Percentiles rank a stretch among this genome's conserved stretches.
Conservation (phyloP, 2,888 invertebrate species). For the Plebejus melissa region DNA sequence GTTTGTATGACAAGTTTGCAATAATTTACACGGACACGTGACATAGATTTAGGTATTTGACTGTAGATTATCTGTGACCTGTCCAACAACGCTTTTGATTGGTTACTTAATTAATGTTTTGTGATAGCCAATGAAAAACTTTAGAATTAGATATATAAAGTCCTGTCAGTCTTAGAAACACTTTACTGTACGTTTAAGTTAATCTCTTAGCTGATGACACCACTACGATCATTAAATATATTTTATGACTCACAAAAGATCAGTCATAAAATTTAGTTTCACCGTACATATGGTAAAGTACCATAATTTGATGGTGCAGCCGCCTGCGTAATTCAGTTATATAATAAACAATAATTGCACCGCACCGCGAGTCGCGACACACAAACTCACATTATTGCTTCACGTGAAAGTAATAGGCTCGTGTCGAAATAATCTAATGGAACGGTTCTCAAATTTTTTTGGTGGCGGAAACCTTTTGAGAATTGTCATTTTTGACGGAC, state of each 20-base stretch:
- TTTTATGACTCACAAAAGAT: background rate
- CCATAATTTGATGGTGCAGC: slow-evolving; percentile 1
- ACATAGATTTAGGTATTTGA: background rate
- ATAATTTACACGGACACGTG: background rate
- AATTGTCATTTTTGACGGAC: no score
- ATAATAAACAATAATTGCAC: slow-evolving; percentile 20
- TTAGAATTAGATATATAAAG: no score
- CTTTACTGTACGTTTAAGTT: no score
- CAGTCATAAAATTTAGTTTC: background rate
- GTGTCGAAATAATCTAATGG: slow-evolving; percentile 17
- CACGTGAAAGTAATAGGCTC: slow-evolving; percentile 15
- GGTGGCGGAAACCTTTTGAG: no score
- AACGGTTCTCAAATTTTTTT: background rate
- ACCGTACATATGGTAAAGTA: background rate
- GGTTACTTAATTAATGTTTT: background rate
- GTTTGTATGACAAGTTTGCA: background rate
- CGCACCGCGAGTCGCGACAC: slow-evolving; percentile 15
- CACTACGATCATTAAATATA: no score
- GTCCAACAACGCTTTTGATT: background rate
- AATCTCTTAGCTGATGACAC: no score
- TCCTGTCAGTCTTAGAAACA: no score
- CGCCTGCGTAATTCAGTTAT: slow-evolving; percentile 21
- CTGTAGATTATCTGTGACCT: no score
- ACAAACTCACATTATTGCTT: slow-evolving; percentile 16
- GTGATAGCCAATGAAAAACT: no score